Evolutionary conservation across 2,888 invertebrate species (phyloP).

Genomic region (Lucinisca nassula): DNA sequence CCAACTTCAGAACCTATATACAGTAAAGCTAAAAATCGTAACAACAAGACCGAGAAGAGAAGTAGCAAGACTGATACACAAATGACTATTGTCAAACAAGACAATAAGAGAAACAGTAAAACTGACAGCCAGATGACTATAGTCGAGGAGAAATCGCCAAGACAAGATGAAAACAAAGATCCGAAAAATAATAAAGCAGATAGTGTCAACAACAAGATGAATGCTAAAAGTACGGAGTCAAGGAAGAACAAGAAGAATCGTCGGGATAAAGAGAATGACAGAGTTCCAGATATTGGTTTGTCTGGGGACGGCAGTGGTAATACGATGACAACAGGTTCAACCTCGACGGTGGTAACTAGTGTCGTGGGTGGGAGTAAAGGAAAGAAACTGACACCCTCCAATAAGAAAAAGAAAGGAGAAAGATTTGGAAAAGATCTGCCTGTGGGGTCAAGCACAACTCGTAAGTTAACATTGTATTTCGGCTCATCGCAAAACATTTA

Average conservation of each 20-base stretch:
- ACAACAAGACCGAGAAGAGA: conserved; percentile 64
- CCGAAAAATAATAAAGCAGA: conserved; percentile 62
- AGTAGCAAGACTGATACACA: conserved; percentile 45
- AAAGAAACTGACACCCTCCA: conserved; percentile 21
- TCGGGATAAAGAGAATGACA: conserved; percentile 58
- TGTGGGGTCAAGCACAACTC: conserved; percentile 35
- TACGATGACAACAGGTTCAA: background rate
- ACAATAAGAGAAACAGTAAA: conserved; percentile 46
- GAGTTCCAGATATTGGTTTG: conserved; percentile 24
- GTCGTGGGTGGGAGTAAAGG: background rate
- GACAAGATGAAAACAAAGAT: conserved; percentile 65
- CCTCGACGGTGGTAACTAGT: background rate
- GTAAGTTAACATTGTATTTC: no score
- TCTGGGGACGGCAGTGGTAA: background rate
- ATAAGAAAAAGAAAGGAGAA: conserved; percentile 48
- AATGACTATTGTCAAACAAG: conserved; percentile 18
- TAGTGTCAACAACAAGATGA: conserved; percentile 40
- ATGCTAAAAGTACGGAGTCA: conserved; percentile 64
- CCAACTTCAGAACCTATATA: conserved; percentile 75
- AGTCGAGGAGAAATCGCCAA: background rate
- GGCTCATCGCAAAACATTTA: no score
- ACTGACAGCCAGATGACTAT: conserved; percentile 42
- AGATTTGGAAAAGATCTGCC: background rate
- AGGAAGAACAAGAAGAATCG: conserved; percentile 76
- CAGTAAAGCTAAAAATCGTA: conserved; percentile 66